Evolutionary conservation across 2,113 vertebrate genomes (phyloP), one percentile per base, ranked within the genome.

Genomic region (Ciconia stormi): DNA sequence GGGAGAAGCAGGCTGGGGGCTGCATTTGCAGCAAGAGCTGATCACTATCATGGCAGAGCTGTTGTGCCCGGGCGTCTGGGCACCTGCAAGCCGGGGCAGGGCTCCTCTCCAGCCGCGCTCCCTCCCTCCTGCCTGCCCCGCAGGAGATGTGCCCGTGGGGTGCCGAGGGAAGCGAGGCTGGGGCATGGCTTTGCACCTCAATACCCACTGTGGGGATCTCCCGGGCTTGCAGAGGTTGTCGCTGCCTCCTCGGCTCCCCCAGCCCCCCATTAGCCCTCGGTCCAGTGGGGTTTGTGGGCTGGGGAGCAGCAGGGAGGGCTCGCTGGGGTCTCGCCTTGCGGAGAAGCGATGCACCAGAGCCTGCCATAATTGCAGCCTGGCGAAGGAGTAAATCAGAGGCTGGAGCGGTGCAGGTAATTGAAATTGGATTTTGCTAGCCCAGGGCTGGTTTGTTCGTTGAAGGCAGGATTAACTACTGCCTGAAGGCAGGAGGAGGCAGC

Each of bases 11-110:
- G 50, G 42, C 32, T 2, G 30, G 61, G 27, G 9, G 61, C 36
- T 16, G 7, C 0, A 8, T 30, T 82, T 58, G 74, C 73, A 49
- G 69, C 32, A 7, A 30, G 77, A 27, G 16, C 78, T 42, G 47
- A 8, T 36, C 0, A 2, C n/a, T 17, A 0, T 9, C 13, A 0
- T 9, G 29, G n/a, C 59, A 79, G 30, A 61, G 21, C 23, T 22
- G 29, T 8, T 8, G 40, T n/a, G 52, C 58, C 36, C 1, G 2
- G 6, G 5, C 1, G 2, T 1, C 42, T 1, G 7, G 36, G 58
- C 22, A 27, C 58, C n/a, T 26, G 17, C 26, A 29, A 38, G 32
- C 49, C 4, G 0, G 16, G 29, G 7, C n/a, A 56, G 47, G 55
- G 40, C 66, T 61, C 38, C 4, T 8, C 55, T 53, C 55, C 62